These are phyloP conservation scores for Pammene fasciana DNA, from an alignment of 2,888 invertebrate species.

Conservation along the genomic window DNA sequence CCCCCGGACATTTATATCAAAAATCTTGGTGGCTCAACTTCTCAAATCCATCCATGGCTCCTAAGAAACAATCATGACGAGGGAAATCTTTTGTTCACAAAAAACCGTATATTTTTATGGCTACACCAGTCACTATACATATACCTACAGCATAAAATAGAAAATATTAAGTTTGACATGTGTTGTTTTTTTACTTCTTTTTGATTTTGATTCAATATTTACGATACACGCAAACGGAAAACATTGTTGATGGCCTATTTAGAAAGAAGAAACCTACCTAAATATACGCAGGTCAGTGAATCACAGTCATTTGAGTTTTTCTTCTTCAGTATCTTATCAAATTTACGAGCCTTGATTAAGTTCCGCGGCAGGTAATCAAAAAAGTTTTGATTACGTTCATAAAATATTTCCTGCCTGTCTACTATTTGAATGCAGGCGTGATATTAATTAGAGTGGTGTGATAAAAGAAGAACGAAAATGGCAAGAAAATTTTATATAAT, in stretches of 20 bases:
- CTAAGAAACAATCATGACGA: too few relatives aligned
- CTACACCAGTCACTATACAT: too few relatives aligned
- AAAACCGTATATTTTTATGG: too few relatives aligned
- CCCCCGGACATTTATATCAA: too few relatives aligned
- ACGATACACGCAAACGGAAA: background rate
- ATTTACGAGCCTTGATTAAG: constrained; percentile 1
- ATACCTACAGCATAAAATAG: too few relatives aligned
- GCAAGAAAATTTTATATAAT: background rate
- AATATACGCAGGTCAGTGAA: background rate
- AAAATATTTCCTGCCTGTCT: constrained; percentile 2
- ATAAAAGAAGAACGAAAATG: background rate
- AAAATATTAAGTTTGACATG: too few relatives aligned
- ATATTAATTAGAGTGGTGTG: constrained; percentile 4
- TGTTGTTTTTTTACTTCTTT: too few relatives aligned
- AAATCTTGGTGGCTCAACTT: too few relatives aligned
- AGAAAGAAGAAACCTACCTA: background rate
- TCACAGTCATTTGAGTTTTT: constrained; percentile 5
- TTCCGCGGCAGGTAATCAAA: constrained; percentile 18
- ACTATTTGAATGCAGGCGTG: constrained; percentile 6
- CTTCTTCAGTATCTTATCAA: constrained; percentile 1
- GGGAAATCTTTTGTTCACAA: too few relatives aligned
- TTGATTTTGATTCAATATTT: too few relatives aligned
- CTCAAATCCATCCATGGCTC: too few relatives aligned
- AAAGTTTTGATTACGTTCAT: constrained; percentile 15
- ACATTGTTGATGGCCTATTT: background rate